These are phyloP conservation scores for Spodoptera exigua DNA, from an alignment of 2,888 invertebrate genomes.

Conservation along the genomic window DNA sequence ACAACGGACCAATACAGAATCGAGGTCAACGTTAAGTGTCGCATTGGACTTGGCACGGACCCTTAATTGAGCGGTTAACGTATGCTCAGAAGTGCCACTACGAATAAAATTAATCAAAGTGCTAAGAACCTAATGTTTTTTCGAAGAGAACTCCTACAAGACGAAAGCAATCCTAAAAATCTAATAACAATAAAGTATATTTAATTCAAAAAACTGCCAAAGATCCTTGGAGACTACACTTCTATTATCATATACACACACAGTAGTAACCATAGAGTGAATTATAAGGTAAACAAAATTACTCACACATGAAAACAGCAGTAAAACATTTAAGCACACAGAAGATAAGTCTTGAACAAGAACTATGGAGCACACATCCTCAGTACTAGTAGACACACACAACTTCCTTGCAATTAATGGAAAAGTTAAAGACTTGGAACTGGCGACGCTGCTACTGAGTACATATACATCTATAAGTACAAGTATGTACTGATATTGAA, in stretches of 20 bases:
- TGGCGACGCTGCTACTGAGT: constrained; percentile 61
- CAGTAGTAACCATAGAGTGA: too few species aligned
- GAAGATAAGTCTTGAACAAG: constrained; percentile 39
- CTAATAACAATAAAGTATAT: too few species aligned
- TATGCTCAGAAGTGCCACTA: constrained; percentile 56
- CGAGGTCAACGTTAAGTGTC: constrained; percentile 83
- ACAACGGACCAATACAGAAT: constrained; percentile 82
- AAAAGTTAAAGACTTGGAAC: constrained; percentile 52
- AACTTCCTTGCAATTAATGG: constrained; percentile 72
- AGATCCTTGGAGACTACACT: too few species aligned
- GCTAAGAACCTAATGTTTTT: constrained; percentile 21
- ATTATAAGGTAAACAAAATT: too few species aligned
- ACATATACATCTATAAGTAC: constrained; percentile 29
- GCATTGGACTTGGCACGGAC: constrained; percentile 79
- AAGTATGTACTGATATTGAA: neutral
- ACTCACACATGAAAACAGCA: too few species aligned
- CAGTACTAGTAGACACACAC: constrained; percentile 57
- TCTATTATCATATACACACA: too few species aligned
- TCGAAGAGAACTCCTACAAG: too few species aligned
- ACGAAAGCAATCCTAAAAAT: too few species aligned
- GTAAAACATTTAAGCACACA: neutral
- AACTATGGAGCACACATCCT: constrained; percentile 37
- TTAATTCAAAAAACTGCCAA: too few species aligned
- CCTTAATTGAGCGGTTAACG: constrained; percentile 80
- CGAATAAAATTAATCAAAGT: constrained; percentile 57